phyloP scores from a whole-genome alignment of 2,888 invertebrate species.

The Toxonevra muliebris region DNA sequence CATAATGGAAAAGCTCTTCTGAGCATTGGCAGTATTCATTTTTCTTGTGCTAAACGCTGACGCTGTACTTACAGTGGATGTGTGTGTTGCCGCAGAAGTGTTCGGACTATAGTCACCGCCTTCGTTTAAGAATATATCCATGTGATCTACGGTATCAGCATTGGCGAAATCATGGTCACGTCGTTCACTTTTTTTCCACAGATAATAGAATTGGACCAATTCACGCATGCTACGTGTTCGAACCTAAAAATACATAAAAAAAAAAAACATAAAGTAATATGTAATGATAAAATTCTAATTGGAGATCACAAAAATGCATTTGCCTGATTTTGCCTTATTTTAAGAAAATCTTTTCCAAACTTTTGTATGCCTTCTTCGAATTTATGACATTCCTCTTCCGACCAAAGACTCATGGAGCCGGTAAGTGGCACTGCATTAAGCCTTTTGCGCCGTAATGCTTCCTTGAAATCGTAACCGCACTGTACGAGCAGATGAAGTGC shows the following conservation, averaged over 20 bases:
- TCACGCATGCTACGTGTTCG: conserved; percentile 95
- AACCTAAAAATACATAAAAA: conserved; percentile 65
- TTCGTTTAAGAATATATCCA: conserved; percentile 61
- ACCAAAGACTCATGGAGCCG: conserved; percentile 89
- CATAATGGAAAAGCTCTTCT: conserved; percentile 59
- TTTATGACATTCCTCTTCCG: conserved; percentile 95
- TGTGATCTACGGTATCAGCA: conserved; percentile 61
- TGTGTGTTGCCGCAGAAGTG: conserved; percentile 33
- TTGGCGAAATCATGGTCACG: conserved; percentile 73
- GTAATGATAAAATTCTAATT: neutral
- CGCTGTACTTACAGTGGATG: conserved; percentile 24
- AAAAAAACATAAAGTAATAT: conserved; percentile 1
- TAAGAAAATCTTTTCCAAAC: conserved; percentile 95
- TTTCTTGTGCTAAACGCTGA: conserved; percentile 10
- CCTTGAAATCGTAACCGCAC: conserved; percentile 95
- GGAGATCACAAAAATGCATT: conserved; percentile 47
- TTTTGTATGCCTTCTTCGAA: conserved; percentile 95
- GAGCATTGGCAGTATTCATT: conserved; percentile 30
- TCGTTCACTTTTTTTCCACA: conserved; percentile 99
- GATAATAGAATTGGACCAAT: conserved; percentile 93
- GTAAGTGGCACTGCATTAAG: conserved; percentile 74
- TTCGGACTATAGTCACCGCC: conserved; percentile 45
- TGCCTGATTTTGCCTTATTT: conserved; percentile 91
- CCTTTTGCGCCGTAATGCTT: conserved; percentile 83
- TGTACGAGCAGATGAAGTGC: conserved; percentile 90